phyloP scores from a whole-genome alignment of 2,797 vertebrate genomes.

The Sarcoramphus papa region DNA sequence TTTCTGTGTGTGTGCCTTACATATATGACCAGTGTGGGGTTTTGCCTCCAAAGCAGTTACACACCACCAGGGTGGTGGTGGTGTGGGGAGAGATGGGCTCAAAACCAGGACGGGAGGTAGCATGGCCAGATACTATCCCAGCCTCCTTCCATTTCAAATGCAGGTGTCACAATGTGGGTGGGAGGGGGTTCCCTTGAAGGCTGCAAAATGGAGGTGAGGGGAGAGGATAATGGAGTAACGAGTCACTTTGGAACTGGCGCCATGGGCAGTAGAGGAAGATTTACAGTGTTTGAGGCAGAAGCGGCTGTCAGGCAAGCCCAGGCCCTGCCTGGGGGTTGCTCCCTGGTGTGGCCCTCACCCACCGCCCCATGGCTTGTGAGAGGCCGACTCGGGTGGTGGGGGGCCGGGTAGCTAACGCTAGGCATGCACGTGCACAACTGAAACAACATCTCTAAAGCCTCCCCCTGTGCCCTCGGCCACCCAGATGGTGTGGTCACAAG shows the following conservation, averaged over 20 bases:
- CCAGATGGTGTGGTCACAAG: not conserved
- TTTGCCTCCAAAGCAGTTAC: not conserved
- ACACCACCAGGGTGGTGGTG: accelerated
- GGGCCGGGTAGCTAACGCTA: accelerated
- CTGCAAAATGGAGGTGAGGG: not conserved
- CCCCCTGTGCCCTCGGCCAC: not conserved
- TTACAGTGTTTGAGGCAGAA: not conserved
- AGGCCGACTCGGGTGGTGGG: accelerated
- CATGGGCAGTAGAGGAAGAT: not conserved
- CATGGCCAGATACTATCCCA: not conserved
- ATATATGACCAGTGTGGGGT: accelerated
- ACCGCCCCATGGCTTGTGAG: not conserved
- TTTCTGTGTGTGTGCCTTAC: not conserved
- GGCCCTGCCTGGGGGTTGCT: not conserved
- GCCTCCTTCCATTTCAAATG: not conserved
- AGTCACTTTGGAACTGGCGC: not conserved
- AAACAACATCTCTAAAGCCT: not conserved
- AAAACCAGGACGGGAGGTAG: not conserved
- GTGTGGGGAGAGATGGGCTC: not conserved
- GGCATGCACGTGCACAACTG: not conserved
- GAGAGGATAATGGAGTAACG: not conserved
- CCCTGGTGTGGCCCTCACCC: not conserved
- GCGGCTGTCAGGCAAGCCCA: not conserved
- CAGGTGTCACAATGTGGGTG: not conserved
- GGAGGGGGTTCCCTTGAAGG: not conserved